Conservation (phyloP, 2,888 invertebrate species). For the Falcaria lacertinaria region DNA sequence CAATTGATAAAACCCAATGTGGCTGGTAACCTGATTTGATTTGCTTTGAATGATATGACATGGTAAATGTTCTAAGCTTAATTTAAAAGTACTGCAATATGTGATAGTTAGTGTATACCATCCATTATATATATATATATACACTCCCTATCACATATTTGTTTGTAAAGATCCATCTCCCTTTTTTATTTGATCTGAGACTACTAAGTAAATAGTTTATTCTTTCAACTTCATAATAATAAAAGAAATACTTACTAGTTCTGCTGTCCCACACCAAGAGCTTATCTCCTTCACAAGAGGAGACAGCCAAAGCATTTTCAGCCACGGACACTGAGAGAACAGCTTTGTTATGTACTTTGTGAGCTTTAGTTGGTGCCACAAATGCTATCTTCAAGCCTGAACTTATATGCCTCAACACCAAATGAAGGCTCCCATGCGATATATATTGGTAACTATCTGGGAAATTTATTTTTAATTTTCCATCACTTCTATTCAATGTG, state of each 20-base stretch:
- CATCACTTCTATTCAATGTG: slow-evolving; percentile 43
- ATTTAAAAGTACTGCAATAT: too few relatives aligned
- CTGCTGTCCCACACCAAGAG: slow-evolving; percentile 82
- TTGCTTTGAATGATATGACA: too few relatives aligned
- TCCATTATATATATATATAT: too few relatives aligned
- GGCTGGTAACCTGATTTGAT: too few relatives aligned
- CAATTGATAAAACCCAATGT: too few relatives aligned
- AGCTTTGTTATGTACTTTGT: slow-evolving; percentile 67
- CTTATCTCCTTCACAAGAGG: slow-evolving; percentile 80
- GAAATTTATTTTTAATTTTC: slow-evolving; percentile 61
- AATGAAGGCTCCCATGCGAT: slow-evolving; percentile 55
- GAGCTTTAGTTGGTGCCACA: slow-evolving; percentile 71
- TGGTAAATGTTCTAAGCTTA: too few relatives aligned
- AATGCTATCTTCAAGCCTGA: slow-evolving; percentile 69
- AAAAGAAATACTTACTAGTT: slow-evolving; percentile 73
- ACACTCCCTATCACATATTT: too few relatives aligned
- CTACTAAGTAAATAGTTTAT: too few relatives aligned
- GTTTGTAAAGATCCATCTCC: too few relatives aligned
- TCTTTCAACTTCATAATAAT: too few relatives aligned
- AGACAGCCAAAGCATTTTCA: slow-evolving; percentile 81
- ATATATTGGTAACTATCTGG: slow-evolving; percentile 60
- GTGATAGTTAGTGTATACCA: too few relatives aligned
- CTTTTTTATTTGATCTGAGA: too few relatives aligned
- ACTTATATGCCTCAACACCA: slow-evolving; percentile 62
- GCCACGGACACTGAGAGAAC: slow-evolving; percentile 81